A percentile compares a stretch with the other conserved stretches of the same genome.
Conservation (phyloP, 2,888 invertebrate genomes). For the Cantharis nigra region DNA sequence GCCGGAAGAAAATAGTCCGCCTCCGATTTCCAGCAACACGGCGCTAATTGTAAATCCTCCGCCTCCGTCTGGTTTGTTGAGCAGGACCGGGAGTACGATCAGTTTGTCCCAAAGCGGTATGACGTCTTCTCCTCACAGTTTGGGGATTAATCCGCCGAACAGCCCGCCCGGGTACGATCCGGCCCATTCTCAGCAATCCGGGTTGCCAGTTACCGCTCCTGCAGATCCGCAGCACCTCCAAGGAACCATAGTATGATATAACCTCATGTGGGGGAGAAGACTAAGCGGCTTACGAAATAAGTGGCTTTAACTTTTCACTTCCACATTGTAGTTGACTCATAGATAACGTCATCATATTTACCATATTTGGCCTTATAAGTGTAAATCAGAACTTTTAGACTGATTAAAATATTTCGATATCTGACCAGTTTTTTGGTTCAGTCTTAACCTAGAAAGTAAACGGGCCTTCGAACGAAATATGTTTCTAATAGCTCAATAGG, state of each 20-base stretch:
- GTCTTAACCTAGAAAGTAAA: slow-evolving; percentile 34
- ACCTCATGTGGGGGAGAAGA: slow-evolving; percentile 91
- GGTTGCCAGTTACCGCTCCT: slow-evolving; percentile 56
- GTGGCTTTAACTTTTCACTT: slow-evolving; percentile 67
- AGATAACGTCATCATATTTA: slow-evolving; percentile 40
- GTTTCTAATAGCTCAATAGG: slow-evolving; percentile 40
- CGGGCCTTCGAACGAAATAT: slow-evolving; percentile 25
- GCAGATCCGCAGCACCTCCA: slow-evolving; percentile 77
- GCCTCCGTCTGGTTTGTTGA: slow-evolving; percentile 41
- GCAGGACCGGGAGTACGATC: slow-evolving; percentile 52
- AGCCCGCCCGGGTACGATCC: slow-evolving; percentile 40
- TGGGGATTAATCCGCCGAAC: slow-evolving; percentile 48
- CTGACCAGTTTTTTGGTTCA: slow-evolving; percentile 40
- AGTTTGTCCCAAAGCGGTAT: slow-evolving; percentile 48
- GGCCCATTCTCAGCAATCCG: slow-evolving; percentile 59
- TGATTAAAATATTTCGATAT: slow-evolving; percentile 41
- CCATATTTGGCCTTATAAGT: slow-evolving; percentile 54
- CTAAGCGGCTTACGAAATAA: slow-evolving; percentile 78
- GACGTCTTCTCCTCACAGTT: slow-evolving; percentile 41
- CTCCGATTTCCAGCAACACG: slow-evolving; percentile 61
- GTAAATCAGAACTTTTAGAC: slow-evolving; percentile 49
- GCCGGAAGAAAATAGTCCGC: slow-evolving; percentile 62
- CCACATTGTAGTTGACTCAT: slow-evolving; percentile 44
- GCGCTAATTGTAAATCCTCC: slow-evolving; percentile 59
- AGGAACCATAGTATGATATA: slow-evolving; percentile 94